Base-by-base conservation (phyloP, 2,113 vertebrate genomes). In the Uria lomvia region DNA sequence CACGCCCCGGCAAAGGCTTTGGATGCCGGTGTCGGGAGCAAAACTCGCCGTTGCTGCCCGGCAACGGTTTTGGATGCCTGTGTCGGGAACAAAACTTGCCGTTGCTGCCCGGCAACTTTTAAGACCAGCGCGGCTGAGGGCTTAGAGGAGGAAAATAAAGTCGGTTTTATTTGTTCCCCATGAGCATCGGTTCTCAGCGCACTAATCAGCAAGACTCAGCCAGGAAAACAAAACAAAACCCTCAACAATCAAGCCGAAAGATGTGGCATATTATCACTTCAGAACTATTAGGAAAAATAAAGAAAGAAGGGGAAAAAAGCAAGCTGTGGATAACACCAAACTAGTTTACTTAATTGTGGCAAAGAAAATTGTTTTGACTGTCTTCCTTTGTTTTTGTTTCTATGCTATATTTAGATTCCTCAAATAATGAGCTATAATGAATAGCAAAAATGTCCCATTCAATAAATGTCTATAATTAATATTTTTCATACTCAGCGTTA, bases 51-150 rank as follows among this genome's bases (percentile, higher is more conserved):
- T 1, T 2, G 75, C 81, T 19, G 65, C 0, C 7, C 62, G 16
- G 19, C 47, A 1, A 0, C 0, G 13, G 19, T 6, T 3, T 0
- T 3, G n/a, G 42, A 1, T 1, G 52, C 65, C 5, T 2, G 0
- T 1, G 23, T 13, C 1, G 60, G 9, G 2, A 12, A 32, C 8
- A 4, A 8, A 24, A 7, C n/a, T 11, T 10, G 50, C 5, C 3
- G 6, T 1, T 2, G 75, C 85, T 19, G 65, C 50, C 23, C 49
- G 0, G 65, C 9, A 13, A 1, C 36, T 23, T 8, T 14, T 45
- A 1, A 0, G 34, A 11, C 5, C 49, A 0, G 20, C 30, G 14
- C 4, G 4, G 58, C 18, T 2, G 5, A 22, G 47, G 15, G 42
- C 1, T 23, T 3, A 6, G 40, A 18, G 56, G 26, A 49, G 45